Evolutionary conservation across 2,888 invertebrate species (phyloP).

Genomic region (Drosophila gaucha): DNA sequence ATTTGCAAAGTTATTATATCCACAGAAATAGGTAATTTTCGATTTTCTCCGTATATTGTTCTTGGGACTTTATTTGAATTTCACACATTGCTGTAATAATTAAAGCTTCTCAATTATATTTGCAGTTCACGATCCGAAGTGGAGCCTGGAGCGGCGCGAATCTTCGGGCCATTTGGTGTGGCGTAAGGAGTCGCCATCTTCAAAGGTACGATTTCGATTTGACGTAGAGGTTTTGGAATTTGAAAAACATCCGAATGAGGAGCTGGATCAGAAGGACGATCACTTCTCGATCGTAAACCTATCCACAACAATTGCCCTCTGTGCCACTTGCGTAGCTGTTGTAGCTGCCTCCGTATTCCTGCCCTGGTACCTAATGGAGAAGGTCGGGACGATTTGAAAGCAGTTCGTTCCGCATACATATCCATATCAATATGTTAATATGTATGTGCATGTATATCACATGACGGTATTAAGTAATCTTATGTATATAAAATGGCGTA

Average conservation of each 20-base stretch:
- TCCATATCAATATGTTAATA: slow-evolving; percentile 7
- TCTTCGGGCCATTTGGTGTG: slow-evolving; percentile 85
- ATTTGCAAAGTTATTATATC: too few relatives aligned
- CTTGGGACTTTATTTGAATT: too few relatives aligned
- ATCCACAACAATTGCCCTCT: slow-evolving; percentile 80
- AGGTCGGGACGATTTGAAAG: slow-evolving; percentile 57
- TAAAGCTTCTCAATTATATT: not conserved
- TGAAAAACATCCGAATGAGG: slow-evolving; percentile 84
- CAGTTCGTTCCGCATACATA: not conserved
- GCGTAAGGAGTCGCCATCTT: slow-evolving; percentile 84
- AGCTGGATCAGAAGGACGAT: slow-evolving; percentile 67
- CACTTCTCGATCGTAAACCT: slow-evolving; percentile 74
- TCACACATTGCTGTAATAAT: not conserved
- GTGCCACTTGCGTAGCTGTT: slow-evolving; percentile 83
- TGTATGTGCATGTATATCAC: slow-evolving; percentile 36
- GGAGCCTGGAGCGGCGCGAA: slow-evolving; percentile 85
- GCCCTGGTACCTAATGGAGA: slow-evolving; percentile 84
- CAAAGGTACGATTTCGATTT: slow-evolving; percentile 85
- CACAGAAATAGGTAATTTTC: too few relatives aligned
- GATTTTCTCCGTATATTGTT: too few relatives aligned
- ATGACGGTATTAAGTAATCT: slow-evolving; percentile 70
- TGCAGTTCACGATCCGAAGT: slow-evolving; percentile 83
- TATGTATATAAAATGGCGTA: slow-evolving; percentile 56
- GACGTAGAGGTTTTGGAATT: slow-evolving; percentile 85
- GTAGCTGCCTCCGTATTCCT: slow-evolving; percentile 83